A percentile compares a stretch with the other conserved stretches of the same genome.
These are phyloP conservation scores for Panagrolaimus sp. DNA, from an alignment of 1,140 invertebrate genomes.

Conservation along the genomic window DNA sequence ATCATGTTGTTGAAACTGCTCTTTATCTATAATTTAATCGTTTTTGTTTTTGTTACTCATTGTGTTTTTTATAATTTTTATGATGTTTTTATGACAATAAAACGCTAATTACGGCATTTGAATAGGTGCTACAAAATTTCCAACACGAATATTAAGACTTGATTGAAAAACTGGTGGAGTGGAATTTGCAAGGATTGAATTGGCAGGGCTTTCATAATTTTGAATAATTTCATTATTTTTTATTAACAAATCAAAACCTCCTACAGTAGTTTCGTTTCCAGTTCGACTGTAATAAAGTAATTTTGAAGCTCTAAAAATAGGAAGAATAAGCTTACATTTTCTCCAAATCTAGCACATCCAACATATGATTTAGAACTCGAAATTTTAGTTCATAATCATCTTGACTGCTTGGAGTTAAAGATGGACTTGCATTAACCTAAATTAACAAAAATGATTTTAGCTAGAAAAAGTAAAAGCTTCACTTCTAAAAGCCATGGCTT, in stretches of 20 bases:
- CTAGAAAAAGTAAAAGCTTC: too few species aligned
- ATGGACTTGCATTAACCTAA: conserved; percentile 63
- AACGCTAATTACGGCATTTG: too few species aligned
- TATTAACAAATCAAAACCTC: conserved; percentile 47
- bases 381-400: conserved; percentile 63
- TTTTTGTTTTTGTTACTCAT: too few species aligned
- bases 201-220: conserved; percentile 25
- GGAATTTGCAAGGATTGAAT: conserved; percentile 15
- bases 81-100: too few species aligned
- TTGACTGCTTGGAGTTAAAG: conserved; percentile 62
- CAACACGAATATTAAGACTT: conserved; percentile 41
- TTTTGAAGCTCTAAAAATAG: neutral
- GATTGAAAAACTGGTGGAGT: conserved; percentile 30
- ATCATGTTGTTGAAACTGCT: too few species aligned
- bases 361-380: conserved; percentile 61
- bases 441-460: neutral
- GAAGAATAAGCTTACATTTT: conserved; percentile 54
- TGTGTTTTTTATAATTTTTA: too few species aligned
- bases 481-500: conserved; percentile 57
- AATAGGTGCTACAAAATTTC: neutral
- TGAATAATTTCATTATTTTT: conserved; percentile 38
- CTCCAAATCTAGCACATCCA: conserved; percentile 63
- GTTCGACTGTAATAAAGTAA: conserved; percentile 29
- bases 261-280: conserved; percentile 38
- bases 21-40: too few species aligned